These are phyloP conservation scores for Drosophila anomelani DNA, from an alignment of 2,888 invertebrate species.

Conservation along the genomic window DNA sequence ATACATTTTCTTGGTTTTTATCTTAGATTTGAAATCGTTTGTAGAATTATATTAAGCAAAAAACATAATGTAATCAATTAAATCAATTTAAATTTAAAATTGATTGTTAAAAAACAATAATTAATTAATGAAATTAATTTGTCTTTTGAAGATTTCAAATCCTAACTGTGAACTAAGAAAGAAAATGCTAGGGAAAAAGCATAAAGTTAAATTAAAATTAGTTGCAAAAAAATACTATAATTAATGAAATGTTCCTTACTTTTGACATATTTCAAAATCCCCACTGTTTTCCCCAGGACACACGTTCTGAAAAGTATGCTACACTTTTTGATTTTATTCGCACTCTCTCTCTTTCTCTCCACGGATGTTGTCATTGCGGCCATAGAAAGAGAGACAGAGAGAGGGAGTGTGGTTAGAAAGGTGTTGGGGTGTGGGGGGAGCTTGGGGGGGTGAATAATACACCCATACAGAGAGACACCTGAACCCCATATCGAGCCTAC, in stretches of 20 bases:
- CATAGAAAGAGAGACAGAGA: background rate
- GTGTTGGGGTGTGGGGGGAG: background rate
- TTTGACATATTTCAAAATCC: background rate
- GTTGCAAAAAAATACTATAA: background rate
- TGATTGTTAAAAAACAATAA: no score
- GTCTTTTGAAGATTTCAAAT: background rate
- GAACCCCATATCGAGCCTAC: conserved; percentile 50
- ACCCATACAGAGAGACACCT: conserved; percentile 23
- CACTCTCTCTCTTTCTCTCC: conserved; percentile 12
- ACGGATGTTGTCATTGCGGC: conserved; percentile 35
- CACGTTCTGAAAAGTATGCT: conserved; percentile 62
- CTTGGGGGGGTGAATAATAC: background rate
- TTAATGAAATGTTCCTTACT: background rate
- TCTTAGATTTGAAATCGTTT: no score
- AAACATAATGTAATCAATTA: background rate
- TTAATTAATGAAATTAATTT: background rate
- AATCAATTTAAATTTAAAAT: no score
- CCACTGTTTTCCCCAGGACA: conserved; percentile 9
- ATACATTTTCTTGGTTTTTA: no score
- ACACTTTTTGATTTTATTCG: conserved; percentile 49
- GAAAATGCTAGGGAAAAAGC: no score
- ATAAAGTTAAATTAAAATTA: no score
- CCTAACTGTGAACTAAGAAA: background rate
- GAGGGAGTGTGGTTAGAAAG: background rate
- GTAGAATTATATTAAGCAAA: no score